phyloP scores from a whole-genome alignment of 2,113 vertebrate species.

The Todiramphus chloris region DNA sequence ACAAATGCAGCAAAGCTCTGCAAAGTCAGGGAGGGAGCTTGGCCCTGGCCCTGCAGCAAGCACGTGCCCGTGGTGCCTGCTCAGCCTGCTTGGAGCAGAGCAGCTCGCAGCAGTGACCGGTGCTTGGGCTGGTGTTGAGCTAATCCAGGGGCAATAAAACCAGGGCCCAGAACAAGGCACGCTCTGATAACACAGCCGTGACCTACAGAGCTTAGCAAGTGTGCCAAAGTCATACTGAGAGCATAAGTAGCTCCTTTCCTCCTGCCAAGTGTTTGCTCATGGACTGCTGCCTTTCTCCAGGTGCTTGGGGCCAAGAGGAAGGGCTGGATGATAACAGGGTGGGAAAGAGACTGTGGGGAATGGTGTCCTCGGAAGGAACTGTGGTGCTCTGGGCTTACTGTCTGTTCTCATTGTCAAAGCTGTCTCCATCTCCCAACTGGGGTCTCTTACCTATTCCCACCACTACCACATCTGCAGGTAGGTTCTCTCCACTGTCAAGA shows the following conservation, averaged over 20 bases:
- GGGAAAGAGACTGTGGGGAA: neutral
- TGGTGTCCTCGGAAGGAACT: neutral
- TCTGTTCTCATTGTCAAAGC: neutral
- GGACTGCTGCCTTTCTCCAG: neutral
- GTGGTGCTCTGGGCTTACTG: neutral
- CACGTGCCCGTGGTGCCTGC: neutral
- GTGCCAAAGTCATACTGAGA: neutral
- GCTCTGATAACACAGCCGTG: neutral
- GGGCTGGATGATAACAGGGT: neutral
- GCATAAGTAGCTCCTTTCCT: neutral
- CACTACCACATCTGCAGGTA: conserved; percentile 84
- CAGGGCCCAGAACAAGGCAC: neutral
- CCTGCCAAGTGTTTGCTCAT: neutral
- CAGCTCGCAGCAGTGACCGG: neutral
- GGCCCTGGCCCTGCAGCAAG: neutral
- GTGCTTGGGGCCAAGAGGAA: neutral
- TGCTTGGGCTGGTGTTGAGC: neutral
- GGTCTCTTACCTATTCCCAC: conserved; percentile 79
- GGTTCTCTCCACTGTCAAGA: conserved; percentile 69
- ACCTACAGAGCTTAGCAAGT: neutral
- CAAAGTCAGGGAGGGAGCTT: neutral
- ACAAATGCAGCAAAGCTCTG: neutral
- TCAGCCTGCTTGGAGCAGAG: neutral
- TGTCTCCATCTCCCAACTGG: neutral
- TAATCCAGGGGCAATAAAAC: neutral